Evolutionary conservation across 2,113 vertebrate genomes (phyloP), one percentile per base, ranked within the genome.

Genomic region (Zosterops japonicus): DNA sequence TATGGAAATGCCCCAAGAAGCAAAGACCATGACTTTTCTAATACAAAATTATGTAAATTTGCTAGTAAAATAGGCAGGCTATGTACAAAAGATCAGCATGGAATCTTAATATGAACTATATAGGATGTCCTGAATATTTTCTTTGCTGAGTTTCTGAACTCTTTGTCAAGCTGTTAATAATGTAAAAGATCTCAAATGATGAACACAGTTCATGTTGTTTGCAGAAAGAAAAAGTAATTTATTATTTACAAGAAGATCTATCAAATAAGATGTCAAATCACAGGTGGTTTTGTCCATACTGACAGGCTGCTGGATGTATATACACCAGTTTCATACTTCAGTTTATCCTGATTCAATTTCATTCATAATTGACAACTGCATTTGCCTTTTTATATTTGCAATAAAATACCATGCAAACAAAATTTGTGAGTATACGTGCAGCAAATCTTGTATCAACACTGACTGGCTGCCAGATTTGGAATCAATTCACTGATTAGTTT

Each of bases 301-400:
- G 36, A 49, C 57, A 74, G 47, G 24, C 19, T 90, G 46, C 29
- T 85, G 59, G 74, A 44, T 35, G 28, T 67, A 80, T 35, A 55
- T 14, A 75, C 14, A 75, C 4, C 35, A 41, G 35, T 61, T 79
- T 55, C 18, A 24, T 46, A 41, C 77, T 89, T 28, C 46, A n/a
- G 44, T 89, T 84, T 65, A 60, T 57, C n/a, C 46, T 41, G 69
- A 36, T 64, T 87, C 41, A 22, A 82, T 76, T 95, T 94, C 15
- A 80, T 83, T 91, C 31, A 36, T 82, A 94, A 91, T 14, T 84
- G 72, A 92, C 36, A 95, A 77, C 47, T 84, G 35, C 60, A 75
- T 94, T 93, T 95, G 24, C 59, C 29, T 83, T 93, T 87, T 61
- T 47, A 35, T 85, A 89, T 91, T 89, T 94, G 70, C 82, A 83